These are phyloP conservation scores for Elmis aenea DNA, from an alignment of 2,888 invertebrate genomes.

Conservation along the genomic window DNA sequence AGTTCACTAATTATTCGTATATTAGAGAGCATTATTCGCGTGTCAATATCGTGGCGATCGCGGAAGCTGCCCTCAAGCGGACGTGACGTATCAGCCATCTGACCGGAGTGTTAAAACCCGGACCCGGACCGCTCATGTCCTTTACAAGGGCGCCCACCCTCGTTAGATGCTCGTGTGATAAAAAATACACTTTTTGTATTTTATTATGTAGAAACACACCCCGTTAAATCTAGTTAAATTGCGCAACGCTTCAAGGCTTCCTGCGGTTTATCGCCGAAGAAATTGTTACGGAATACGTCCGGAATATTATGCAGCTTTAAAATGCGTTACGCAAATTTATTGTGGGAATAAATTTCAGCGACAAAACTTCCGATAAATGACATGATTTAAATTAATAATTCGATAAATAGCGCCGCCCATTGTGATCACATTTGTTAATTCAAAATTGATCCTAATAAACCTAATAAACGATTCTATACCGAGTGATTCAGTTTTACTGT, in stretches of 20 bases:
- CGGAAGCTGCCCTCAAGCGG: conserved; percentile 31
- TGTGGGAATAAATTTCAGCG: too few relatives aligned
- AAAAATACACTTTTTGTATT: conserved; percentile 34
- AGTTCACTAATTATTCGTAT: conserved; percentile 33
- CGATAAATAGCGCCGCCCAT: too few relatives aligned
- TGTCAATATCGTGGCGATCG: conserved; percentile 30
- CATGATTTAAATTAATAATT: too few relatives aligned
- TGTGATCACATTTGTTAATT: too few relatives aligned
- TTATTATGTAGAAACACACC: conserved; percentile 6
- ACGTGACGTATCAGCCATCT: conserved; percentile 46
- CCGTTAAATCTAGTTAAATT: not conserved
- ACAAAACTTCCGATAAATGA: too few relatives aligned
- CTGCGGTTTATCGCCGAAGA: not conserved
- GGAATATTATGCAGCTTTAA: too few relatives aligned
- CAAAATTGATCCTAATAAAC: too few relatives aligned
- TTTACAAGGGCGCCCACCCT: conserved; percentile 29
- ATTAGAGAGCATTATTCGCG: conserved; percentile 28
- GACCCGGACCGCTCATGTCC: conserved; percentile 21
- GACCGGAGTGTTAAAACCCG: conserved; percentile 30
- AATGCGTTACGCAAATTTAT: too few relatives aligned
- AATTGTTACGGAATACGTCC: too few relatives aligned
- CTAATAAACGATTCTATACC: too few relatives aligned
- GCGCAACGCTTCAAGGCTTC: not conserved
- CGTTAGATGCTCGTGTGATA: conserved; percentile 41
- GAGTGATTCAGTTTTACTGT: too few relatives aligned